Percentiles rank a stretch among this genome's conserved stretches.
Evolutionary conservation across 1,140 invertebrate species (phyloP).

Genomic region (Drosophila nasuta): DNA sequence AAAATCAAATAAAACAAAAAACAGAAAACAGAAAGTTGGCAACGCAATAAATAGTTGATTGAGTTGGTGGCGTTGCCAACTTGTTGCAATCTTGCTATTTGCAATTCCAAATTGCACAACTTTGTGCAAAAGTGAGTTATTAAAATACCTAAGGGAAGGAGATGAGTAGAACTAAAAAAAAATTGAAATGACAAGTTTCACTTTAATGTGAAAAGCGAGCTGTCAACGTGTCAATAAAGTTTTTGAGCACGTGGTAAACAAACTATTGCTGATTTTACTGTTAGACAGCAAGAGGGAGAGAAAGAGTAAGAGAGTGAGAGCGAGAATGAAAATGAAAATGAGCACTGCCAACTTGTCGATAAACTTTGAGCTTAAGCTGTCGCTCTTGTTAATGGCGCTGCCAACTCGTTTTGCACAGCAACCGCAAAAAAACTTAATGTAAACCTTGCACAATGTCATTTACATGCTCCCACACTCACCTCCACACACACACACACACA

Average conservation of each 20-base stretch:
- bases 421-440: not conserved
- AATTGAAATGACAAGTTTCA: not conserved
- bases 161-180: not conserved
- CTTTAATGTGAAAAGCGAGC: not conserved
- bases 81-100: slow-evolving; percentile 7
- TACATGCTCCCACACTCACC: not conserved
- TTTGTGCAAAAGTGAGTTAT: not conserved
- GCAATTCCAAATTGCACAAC: not conserved
- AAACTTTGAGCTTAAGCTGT: not conserved
- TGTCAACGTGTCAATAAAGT: not conserved
- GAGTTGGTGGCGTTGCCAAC: not conserved
- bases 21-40: not conserved
- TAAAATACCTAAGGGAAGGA: too few relatives aligned
- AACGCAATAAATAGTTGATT: slow-evolving; percentile 5
- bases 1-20: too few relatives aligned
- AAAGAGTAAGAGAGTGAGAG: too few relatives aligned
- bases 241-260: not conserved
- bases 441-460: not conserved
- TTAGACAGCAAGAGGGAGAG: not conserved
- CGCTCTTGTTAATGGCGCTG: not conserved
- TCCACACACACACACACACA: slow-evolving; percentile 1
- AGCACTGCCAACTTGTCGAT: slow-evolving; percentile 11
- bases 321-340: not conserved
- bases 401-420: slow-evolving; percentile 1
- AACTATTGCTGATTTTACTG: not conserved